Base-by-base conservation (phyloP, 2,888 invertebrate genomes). In the Dascillus cervinus region DNA sequence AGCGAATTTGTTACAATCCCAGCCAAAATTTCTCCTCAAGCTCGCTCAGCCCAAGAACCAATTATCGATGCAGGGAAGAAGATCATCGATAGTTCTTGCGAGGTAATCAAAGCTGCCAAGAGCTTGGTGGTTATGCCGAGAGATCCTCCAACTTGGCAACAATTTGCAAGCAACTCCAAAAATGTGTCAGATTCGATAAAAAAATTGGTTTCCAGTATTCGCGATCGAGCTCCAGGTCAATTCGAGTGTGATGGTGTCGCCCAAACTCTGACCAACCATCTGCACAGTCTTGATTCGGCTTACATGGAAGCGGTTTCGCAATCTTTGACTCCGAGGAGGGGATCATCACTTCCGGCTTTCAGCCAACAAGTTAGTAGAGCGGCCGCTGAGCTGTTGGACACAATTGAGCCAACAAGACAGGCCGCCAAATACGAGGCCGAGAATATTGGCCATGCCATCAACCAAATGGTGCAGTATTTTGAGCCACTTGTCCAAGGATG, bases 151-250 rank as follows among this genome's bases (percentile, higher is more conserved):
- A 90, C 90, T 11, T 97, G 97, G 94, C 95, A 95, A 60, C 73
- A 82, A 35, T 77, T 98, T 39, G 94, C 96, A 1, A 79, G 79
- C 49, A 91, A 95, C 69, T 94, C 94, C 58, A 95, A 92, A 62
- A 83, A 81, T 28, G 95, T 98, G 1, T 95, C 95, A 1, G 96
- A 97, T 61, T 88, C 92, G 13, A 96, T 98, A 57, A 97, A 97
- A 66, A 78, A 81, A 6, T 74, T 98, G 3, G 94, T 96, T 3
- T 81, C 89, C 8, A 88, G 90, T 42, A 91, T 96, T 49, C 79
- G 86, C 29, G 95, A 95, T 57, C 89, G 89, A 52, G 94, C 96
- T 0, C 97, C 97, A 0, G 97, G 97, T 0, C 95, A 96, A 62
- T 79, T 82, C 3, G 97, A 98, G 62, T 94, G 97, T 61, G 84